phyloP scores from a whole-genome alignment of 53 echinoderm and acorn worm genomes.

The Stichopus horrens region DNA sequence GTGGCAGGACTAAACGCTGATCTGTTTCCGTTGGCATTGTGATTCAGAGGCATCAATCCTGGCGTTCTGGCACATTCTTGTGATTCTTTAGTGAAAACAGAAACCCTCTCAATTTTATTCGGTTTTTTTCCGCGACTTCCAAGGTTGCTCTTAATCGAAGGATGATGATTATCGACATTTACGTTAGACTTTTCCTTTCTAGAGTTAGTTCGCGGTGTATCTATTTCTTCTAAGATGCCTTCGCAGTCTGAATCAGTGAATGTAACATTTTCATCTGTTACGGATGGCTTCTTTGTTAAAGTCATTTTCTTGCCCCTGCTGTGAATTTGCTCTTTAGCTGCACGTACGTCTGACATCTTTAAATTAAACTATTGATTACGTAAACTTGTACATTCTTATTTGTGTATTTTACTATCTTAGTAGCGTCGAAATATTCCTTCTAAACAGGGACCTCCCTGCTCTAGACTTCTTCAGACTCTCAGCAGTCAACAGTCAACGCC shows the following conservation, averaged over 20 bases:
- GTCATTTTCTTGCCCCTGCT: neutral
- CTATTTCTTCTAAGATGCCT: constrained; percentile 15
- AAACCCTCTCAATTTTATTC: neutral
- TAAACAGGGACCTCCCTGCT: neutral
- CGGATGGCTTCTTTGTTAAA: neutral
- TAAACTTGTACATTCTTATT: neutral
- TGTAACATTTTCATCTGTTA: neutral
- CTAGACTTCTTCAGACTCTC: neutral
- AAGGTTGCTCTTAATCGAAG: too few relatives aligned
- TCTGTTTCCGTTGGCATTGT: neutral
- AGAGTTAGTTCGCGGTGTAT: neutral
- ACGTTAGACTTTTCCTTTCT: neutral
- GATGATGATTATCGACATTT: neutral
- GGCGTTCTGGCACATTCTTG: neutral
- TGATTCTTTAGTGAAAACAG: neutral
- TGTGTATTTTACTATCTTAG: neutral
- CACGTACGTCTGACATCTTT: neutral
- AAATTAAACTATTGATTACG: neutral
- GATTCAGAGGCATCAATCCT: neutral
- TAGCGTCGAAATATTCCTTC: neutral
- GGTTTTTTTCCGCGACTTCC: neutral
- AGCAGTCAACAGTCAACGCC: neutral
- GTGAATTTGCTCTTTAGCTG: neutral
- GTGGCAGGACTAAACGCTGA: neutral
- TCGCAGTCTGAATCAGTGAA: constrained; percentile 39